Base-by-base conservation (phyloP, 2,888 invertebrate species). In the Chalcis sispes region DNA sequence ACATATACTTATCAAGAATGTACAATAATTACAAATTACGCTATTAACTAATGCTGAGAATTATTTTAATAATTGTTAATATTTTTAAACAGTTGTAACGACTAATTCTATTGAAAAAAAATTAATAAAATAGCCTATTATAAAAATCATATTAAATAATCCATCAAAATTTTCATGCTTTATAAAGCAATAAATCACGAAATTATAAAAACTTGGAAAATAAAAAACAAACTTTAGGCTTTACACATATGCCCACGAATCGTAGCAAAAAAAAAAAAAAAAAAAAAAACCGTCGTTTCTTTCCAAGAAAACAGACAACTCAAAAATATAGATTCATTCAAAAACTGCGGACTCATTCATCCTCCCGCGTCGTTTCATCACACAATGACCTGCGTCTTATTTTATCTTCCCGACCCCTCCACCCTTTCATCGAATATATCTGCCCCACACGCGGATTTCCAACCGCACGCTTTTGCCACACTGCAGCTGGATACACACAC, bases 401-500 rank as follows among this genome's bases (percentile, higher is more conserved):
- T 61, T 62, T 62, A 62, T 66, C 67, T 50, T 46, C 52, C 58
- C 5, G 13, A 32, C 42, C 52, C 36, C 8, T 3, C 8, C 46
- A 48, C 46, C 46, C 56, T 10, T 25, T 48, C 56, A 61, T 62
- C 67, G 67, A n/a, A n/a, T n/a, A n/a, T 56, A 46, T 67, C 20
- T 18, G 13, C 52, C 18, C 20, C 25, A 20, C 25, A 18, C 8
- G 10, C 18, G 1, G 7, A 20, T n/a, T 15, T 46, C n/a, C 3
- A 46, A 3, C 46, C 15, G 10, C 36, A 36, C 36, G 3, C 10
- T 36, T 36, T 36, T 36, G 5, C 42, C 15, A 20, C 20, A 13
- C 18, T 32, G 54, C 76, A 76, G 76, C 76, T 76, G 76, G 46
- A 62, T 66, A 62, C 54, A 76, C 48, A 56, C 15, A 18, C 13